These are phyloP conservation scores for Psilanteris sp. DNA, from an alignment of 1,140 invertebrate genomes.

Conservation along the genomic window DNA sequence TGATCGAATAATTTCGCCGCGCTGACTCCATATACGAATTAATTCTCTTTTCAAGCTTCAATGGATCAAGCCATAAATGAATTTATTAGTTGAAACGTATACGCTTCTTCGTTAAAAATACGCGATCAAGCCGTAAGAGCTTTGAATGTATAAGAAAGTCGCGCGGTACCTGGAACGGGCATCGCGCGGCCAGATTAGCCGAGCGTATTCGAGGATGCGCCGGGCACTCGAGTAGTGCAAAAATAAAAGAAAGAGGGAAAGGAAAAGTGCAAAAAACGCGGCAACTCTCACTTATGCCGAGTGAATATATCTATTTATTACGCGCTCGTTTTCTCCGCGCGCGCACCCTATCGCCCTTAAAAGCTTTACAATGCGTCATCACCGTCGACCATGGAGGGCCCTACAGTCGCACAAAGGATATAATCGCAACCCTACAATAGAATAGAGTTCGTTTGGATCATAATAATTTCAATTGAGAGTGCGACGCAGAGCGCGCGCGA, in stretches of 20 bases:
- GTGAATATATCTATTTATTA: constrained; percentile 72
- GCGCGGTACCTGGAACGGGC: neutral
- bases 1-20: too few species aligned
- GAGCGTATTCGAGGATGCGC: neutral
- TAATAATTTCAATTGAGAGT: constrained; percentile 76
- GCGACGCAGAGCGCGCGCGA: constrained; percentile 31
- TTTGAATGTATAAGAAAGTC: neutral
- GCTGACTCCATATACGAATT: too few species aligned
- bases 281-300: constrained; percentile 29
- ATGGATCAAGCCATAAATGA: too few species aligned
- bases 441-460: constrained; percentile 77
- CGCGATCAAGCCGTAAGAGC: too few species aligned
- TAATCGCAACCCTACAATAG: constrained; percentile 75
- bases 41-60: too few species aligned
- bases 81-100: too few species aligned
- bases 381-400: constrained; percentile 69
- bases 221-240: constrained; percentile 5
- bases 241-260: constrained; percentile 25
- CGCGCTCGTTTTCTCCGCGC: constrained; percentile 66
- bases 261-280: constrained; percentile 36
- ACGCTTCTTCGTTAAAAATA: too few species aligned
- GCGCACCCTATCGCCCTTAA: constrained; percentile 68
- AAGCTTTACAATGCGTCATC: constrained; percentile 78
- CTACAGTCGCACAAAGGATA: constrained; percentile 75
- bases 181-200: constrained; percentile 31